Conservation (phyloP, 2,888 invertebrate genomes). For the Himalopsyche anomala region DNA sequence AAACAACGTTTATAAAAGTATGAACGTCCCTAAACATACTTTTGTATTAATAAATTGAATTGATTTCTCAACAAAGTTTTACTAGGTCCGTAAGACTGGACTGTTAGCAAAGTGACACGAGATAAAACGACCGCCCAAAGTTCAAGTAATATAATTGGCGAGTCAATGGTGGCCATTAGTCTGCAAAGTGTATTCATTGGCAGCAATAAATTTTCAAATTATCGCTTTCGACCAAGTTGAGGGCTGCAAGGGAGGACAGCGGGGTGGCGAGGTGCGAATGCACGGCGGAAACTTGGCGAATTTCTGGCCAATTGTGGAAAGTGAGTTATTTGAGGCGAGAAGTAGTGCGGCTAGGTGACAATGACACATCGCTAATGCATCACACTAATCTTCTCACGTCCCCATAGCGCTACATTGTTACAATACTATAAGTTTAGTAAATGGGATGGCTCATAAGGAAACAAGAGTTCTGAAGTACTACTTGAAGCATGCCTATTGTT, state of each 20-base stretch:
- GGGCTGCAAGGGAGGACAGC: constrained; percentile 10
- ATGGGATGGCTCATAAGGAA: too few species aligned
- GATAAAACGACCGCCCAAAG: constrained; percentile 40
- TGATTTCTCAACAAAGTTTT: neutral
- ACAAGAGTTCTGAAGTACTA: too few species aligned
- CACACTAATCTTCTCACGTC: neutral
- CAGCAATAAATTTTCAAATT: constrained; percentile 62
- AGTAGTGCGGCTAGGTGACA: neutral
- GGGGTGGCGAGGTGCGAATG: neutral
- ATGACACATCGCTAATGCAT: neutral
- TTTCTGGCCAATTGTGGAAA: constrained; percentile 15
- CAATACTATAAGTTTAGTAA: neutral
- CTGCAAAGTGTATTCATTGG: constrained; percentile 62
- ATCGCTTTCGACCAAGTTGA: constrained; percentile 52
- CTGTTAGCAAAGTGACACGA: neutral
- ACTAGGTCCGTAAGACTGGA: neutral
- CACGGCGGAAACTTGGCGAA: constrained; percentile 35
- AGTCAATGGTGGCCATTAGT: constrained; percentile 59
- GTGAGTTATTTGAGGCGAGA: neutral
- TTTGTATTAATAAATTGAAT: too few species aligned
- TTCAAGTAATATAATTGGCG: constrained; percentile 58
- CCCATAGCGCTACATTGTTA: neutral
- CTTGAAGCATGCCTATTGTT: too few species aligned
- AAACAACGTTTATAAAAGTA: too few species aligned
- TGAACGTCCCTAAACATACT: too few species aligned